Percentiles rank a stretch among this genome's conserved stretches.
Evolutionary conservation across 2,113 vertebrate species (phyloP).

Genomic region (Amblyornis subalaris): DNA sequence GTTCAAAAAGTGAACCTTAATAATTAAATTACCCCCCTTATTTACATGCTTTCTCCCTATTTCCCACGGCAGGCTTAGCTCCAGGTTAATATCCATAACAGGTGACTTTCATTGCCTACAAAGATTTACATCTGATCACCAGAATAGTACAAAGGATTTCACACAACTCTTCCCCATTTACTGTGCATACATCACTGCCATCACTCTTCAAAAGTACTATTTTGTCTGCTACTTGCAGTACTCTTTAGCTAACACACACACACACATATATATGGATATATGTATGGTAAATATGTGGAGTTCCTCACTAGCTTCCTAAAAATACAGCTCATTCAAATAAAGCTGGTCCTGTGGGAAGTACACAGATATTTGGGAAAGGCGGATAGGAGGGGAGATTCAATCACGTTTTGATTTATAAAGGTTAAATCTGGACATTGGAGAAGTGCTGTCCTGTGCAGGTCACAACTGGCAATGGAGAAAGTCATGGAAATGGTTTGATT

Average conservation of each 20-base stretch:
- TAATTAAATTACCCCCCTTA: background rate
- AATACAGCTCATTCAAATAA: background rate
- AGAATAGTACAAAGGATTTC: background rate
- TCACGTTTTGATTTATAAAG: accelerated
- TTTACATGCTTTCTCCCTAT: background rate
- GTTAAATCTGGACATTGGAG: background rate
- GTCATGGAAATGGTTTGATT: background rate
- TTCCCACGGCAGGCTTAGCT: background rate
- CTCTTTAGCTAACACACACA: background rate
- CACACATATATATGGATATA: background rate
- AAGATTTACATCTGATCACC: background rate
- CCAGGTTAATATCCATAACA: background rate
- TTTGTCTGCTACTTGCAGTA: background rate
- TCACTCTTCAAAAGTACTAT: background rate
- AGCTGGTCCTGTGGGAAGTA: background rate
- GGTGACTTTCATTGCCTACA: background rate
- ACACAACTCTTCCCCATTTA: background rate
- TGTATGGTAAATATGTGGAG: background rate
- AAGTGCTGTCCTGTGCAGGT: background rate
- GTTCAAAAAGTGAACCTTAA: background rate
- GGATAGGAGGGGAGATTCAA: background rate
- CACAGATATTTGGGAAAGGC: background rate
- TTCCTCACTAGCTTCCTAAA: background rate
- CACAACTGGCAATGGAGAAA: background rate
- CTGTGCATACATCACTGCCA: background rate